These are phyloP conservation scores for Dendroctonus valens DNA, from an alignment of 1,140 invertebrate genomes.

Conservation along the genomic window DNA sequence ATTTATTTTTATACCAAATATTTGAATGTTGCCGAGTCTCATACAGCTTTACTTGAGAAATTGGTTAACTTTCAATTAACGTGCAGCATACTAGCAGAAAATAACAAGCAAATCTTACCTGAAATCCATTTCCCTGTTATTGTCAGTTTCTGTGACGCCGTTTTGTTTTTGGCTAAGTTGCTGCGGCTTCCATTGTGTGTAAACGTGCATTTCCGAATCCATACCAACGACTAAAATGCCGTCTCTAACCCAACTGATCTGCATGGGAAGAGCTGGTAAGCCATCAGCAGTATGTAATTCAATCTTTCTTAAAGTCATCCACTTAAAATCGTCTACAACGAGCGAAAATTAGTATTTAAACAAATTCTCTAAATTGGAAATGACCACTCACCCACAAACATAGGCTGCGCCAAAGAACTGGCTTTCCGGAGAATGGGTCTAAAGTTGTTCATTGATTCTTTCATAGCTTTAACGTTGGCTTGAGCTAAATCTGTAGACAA, in stretches of 20 bases:
- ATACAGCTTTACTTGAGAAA: too few relatives aligned
- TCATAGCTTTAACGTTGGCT: slow-evolving; percentile 77
- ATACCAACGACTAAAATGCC: slow-evolving; percentile 97
- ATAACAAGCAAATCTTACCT: slow-evolving; percentile 12
- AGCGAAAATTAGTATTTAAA: too few relatives aligned
- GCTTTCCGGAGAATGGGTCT: slow-evolving; percentile 82
- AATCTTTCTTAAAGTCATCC: slow-evolving; percentile 94
- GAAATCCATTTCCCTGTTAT: slow-evolving; percentile 65
- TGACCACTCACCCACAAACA: slow-evolving; percentile 56
- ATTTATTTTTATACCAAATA: too few relatives aligned
- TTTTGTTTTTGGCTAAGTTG: slow-evolving; percentile 45
- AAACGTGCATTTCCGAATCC: slow-evolving; percentile 99
- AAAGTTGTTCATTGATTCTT: slow-evolving; percentile 56
- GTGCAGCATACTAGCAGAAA: too few relatives aligned
- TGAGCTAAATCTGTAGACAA: slow-evolving; percentile 88
- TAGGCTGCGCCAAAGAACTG: slow-evolving; percentile 78
- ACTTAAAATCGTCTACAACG: slow-evolving; percentile 76
- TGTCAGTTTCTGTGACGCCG: slow-evolving; percentile 34
- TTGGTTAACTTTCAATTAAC: too few relatives aligned
- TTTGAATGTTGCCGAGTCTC: too few relatives aligned
- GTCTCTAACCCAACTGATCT: slow-evolving; percentile 97
- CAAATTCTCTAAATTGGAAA: too few relatives aligned
- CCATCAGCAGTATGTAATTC: slow-evolving; percentile 93
- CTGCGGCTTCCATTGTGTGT: slow-evolving; percentile 94
- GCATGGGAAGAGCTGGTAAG: slow-evolving; percentile 93